phyloP scores from a whole-genome alignment of 35 echinoderm and acorn worm genomes.

The Patiria miniata region DNA sequence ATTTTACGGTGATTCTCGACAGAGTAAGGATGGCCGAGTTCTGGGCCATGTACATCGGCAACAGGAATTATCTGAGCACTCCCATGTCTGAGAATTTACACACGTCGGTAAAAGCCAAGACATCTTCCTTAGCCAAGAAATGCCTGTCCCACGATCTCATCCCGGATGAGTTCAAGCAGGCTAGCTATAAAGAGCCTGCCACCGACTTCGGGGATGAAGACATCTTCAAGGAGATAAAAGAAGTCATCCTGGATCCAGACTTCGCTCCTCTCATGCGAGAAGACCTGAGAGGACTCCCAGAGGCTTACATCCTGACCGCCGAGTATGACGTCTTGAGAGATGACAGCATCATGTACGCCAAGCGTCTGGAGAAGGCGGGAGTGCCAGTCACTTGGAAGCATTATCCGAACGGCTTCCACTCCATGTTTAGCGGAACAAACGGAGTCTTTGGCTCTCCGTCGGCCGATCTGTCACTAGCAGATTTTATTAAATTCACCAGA shows the following conservation, averaged over 20 bases:
- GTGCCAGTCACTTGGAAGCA: conserved; percentile 66
- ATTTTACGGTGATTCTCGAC: not conserved
- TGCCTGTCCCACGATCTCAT: conserved; percentile 17
- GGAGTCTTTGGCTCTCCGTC: not conserved
- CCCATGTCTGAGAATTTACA: conserved; percentile 16
- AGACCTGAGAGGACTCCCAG: conserved; percentile 62
- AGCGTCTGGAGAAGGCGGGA: conserved; percentile 55
- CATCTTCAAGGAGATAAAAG: conserved; percentile 33
- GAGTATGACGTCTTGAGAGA: conserved; percentile 62
- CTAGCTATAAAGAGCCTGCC: not conserved
- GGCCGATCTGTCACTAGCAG: conserved; percentile 8
- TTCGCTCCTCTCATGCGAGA: conserved; percentile 62
- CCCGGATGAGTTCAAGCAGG: conserved; percentile 36
- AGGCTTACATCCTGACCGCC: conserved; percentile 60
- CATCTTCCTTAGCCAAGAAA: not conserved
- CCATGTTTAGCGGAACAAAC: not conserved
- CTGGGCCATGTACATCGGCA: not conserved
- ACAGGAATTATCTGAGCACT: not conserved
- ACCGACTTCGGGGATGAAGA: not conserved
- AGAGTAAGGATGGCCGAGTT: not conserved
- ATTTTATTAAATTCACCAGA: conserved; percentile 30
- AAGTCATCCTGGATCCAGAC: conserved; percentile 18
- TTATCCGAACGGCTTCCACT: conserved; percentile 55
- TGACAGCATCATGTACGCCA: conserved; percentile 74
- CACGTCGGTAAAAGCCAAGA: not conserved